Evolutionary conservation across 2,888 invertebrate genomes (phyloP).

Genomic region (Tipula confusa): DNA sequence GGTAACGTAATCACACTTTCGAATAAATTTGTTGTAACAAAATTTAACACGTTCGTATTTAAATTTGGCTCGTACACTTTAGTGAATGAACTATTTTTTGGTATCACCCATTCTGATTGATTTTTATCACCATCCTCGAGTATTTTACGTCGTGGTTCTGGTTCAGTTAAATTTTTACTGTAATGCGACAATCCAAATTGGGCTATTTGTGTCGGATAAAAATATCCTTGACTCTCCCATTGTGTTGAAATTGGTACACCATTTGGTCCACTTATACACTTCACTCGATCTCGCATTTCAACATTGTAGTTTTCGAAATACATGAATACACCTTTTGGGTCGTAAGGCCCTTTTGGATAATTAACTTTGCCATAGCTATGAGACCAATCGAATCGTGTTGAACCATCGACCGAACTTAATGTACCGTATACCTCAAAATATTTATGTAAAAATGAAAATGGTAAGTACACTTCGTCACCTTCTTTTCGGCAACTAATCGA

Average conservation of each 20-base stretch:
- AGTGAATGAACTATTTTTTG: conserved; percentile 62
- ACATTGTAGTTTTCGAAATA: conserved; percentile 98
- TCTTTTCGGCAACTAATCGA: conserved; percentile 73
- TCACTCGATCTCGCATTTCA: conserved; percentile 88
- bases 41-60: conserved; percentile 64
- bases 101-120: conserved; percentile 67
- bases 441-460: conserved; percentile 86
- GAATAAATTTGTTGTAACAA: conserved; percentile 65
- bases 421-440: conserved; percentile 94
- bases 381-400: conserved; percentile 88
- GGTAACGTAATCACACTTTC: conserved; percentile 65
- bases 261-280: conserved; percentile 89
- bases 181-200: conserved; percentile 97
- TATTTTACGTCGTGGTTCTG: conserved; percentile 66
- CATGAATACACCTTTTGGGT: conserved; percentile 86
- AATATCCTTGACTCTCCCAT: conserved; percentile 94
- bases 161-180: conserved; percentile 87
- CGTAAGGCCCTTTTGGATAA: conserved; percentile 82
- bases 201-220: conserved; percentile 97
- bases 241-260: conserved; percentile 96
- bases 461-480: conserved; percentile 82
- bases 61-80: conserved; percentile 58
- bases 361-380: conserved; percentile 92
- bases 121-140: conserved; percentile 72
- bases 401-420: conserved; percentile 64